These are phyloP conservation scores for Bombylius discolor DNA, from an alignment of 2,888 invertebrate species.

Conservation along the genomic window DNA sequence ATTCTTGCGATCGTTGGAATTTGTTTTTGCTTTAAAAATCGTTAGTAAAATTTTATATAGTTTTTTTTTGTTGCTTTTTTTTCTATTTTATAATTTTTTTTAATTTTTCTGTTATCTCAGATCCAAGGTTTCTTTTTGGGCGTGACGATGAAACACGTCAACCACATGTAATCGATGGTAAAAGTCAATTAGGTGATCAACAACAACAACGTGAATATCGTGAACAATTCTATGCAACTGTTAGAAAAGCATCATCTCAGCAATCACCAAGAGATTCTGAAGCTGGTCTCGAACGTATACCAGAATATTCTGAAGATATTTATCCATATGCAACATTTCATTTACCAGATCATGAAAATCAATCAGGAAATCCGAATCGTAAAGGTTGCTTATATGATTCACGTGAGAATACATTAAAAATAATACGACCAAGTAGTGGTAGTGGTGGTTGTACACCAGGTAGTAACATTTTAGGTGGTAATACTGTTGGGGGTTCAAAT, in stretches of 20 bases:
- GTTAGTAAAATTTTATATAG: slow-evolving; percentile 30
- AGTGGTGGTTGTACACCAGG: neutral
- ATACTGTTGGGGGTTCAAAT: neutral
- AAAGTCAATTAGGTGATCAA: slow-evolving; percentile 13
- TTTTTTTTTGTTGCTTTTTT: neutral
- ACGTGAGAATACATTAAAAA: slow-evolving; percentile 19
- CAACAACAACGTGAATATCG: slow-evolving; percentile 33
- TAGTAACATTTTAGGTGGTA: neutral
- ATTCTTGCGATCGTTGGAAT: slow-evolving; percentile 42
- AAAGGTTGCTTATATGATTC: slow-evolving; percentile 28
- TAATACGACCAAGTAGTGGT: neutral
- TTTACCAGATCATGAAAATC: slow-evolving; percentile 43
- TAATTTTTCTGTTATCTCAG: slow-evolving; percentile 13
- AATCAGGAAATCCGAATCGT: slow-evolving; percentile 38
- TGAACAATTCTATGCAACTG: slow-evolving; percentile 42
- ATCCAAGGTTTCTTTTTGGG: slow-evolving; percentile 25
- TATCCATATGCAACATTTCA: slow-evolving; percentile 49
- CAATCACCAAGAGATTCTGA: slow-evolving; percentile 33
- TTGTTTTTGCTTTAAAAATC: slow-evolving; percentile 42
- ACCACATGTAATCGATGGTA: slow-evolving; percentile 20
- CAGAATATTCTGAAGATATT: slow-evolving; percentile 48
- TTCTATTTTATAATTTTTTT: neutral
- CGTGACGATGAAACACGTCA: slow-evolving; percentile 24
- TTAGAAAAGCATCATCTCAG: slow-evolving; percentile 38
- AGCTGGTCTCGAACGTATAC: slow-evolving; percentile 40